Evolutionary conservation across 2,113 vertebrate genomes (phyloP).

Genomic region (human): DNA sequence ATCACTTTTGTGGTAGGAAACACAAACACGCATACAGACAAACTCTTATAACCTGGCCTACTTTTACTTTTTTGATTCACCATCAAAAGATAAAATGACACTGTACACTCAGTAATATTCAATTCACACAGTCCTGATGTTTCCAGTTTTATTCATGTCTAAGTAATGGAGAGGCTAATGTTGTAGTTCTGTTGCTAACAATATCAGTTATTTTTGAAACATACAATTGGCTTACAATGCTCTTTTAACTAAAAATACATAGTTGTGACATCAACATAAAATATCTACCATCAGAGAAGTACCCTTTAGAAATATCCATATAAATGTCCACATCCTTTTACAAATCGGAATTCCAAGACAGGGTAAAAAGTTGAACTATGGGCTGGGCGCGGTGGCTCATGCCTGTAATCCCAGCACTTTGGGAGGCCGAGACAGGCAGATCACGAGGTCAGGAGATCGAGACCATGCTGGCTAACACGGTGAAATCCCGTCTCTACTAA

Average conservation of each 20-base stretch:
- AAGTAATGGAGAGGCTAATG: neutral
- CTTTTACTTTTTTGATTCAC: neutral
- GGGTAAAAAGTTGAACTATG: neutral
- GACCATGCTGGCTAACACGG: no score
- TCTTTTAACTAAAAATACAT: neutral
- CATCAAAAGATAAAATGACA: neutral
- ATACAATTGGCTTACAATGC: neutral
- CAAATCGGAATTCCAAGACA: neutral
- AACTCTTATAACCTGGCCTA: accelerated
- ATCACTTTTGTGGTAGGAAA: neutral
- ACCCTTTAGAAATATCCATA: neutral
- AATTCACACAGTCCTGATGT: neutral
- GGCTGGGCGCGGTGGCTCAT: no score
- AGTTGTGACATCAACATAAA: neutral
- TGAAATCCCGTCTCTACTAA: no score
- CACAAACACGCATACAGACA: neutral
- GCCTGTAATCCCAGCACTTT: no score
- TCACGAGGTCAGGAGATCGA: no score
- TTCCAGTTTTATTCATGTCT: neutral
- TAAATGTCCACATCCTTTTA: neutral
- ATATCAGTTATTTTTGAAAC: neutral
- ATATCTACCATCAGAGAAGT: neutral
- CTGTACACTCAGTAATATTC: accelerated
- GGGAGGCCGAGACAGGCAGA: no score
- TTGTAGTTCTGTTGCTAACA: neutral